phyloP scores from a whole-genome alignment of 2,888 invertebrate genomes.

The Nasonia oneida region DNA sequence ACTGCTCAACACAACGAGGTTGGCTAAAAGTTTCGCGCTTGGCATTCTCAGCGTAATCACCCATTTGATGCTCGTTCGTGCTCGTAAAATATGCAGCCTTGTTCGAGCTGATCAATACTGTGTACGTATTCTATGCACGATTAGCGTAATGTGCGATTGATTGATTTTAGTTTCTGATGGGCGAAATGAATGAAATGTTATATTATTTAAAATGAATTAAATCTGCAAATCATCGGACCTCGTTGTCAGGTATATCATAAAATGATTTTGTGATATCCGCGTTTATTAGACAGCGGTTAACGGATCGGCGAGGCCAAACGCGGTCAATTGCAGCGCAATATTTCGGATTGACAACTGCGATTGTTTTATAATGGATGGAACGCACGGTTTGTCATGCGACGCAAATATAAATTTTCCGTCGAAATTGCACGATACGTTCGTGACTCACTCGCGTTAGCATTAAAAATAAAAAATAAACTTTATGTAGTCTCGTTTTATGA shows the following conservation, averaged over 20 bases:
- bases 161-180: neutral
- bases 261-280: neutral
- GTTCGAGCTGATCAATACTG: neutral
- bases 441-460: neutral
- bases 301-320: neutral
- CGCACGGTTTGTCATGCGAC: neutral
- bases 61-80: constrained; percentile 55
- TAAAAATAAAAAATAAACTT: neutral
- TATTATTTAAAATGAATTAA: too few species aligned
- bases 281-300: neutral
- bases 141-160: neutral
- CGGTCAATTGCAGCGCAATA: neutral
- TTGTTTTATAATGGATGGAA: neutral
- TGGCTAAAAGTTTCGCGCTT: constrained; percentile 38
- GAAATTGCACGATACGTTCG: neutral
- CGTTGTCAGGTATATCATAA: neutral
- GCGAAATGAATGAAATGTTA: neutral
- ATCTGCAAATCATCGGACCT: neutral
- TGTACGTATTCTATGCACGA: neutral
- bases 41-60: constrained; percentile 56
- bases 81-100: constrained; percentile 57
- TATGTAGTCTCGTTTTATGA: neutral
- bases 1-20: neutral
- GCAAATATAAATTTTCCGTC: neutral
- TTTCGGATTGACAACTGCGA: neutral